Evolutionary conservation across 2,113 vertebrate genomes (phyloP).

Genomic region (Oryzias javanicus): DNA sequence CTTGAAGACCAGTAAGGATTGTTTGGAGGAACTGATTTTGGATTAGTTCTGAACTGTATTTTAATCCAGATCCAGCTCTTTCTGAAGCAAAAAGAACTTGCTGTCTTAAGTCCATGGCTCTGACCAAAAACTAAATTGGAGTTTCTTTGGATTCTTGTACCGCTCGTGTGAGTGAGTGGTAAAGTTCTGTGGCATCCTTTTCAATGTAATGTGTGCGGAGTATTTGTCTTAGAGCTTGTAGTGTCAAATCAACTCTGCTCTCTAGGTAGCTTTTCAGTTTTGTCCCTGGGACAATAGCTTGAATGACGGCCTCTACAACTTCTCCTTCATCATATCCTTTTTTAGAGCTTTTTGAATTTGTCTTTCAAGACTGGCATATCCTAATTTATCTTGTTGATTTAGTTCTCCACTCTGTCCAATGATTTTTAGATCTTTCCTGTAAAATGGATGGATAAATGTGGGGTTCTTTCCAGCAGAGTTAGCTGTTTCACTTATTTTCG

Average conservation of each 20-base stretch:
- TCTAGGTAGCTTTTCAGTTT: neutral
- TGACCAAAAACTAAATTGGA: constrained; percentile 9
- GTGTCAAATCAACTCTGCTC: neutral
- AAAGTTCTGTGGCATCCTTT: constrained; percentile 20
- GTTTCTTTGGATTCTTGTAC: constrained; percentile 15
- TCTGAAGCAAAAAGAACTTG: constrained; percentile 23
- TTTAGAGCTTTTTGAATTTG: constrained; percentile 3
- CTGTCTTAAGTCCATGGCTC: constrained; percentile 36
- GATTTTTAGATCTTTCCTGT: constrained; percentile 1
- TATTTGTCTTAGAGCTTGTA: neutral
- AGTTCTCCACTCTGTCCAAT: neutral
- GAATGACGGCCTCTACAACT: neutral
- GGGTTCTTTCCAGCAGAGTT: neutral
- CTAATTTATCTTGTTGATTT: constrained; percentile 1
- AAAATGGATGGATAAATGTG: neutral
- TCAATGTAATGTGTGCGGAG: neutral
- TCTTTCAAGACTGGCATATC: neutral
- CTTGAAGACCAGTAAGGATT: no score
- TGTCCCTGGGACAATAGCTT: neutral
- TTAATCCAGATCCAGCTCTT: neutral
- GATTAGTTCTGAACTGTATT: no score
- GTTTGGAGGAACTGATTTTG: no score
- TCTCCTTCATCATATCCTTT: neutral
- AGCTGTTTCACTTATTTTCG: neutral
- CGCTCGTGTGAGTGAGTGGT: constrained; percentile 23